Conservation (phyloP, 1,140 invertebrate species). For the Magallana angulata region DNA sequence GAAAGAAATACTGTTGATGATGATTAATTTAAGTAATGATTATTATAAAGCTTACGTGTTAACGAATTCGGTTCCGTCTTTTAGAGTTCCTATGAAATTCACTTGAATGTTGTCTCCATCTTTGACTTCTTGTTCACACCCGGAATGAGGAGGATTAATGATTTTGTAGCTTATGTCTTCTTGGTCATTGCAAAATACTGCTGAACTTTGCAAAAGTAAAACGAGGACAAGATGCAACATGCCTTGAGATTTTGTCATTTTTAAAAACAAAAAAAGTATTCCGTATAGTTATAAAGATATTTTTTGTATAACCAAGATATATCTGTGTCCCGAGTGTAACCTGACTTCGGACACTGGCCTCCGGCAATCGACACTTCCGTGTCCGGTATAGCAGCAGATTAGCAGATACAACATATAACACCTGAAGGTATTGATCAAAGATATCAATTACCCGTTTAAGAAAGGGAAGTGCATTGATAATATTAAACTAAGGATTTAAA, state of each 20-base stretch:
- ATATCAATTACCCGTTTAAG: too few species aligned
- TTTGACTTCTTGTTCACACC: neutral
- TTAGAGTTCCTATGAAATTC: constrained; percentile 33
- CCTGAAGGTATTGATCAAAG: too few species aligned
- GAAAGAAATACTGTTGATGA: too few species aligned
- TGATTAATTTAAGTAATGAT: too few species aligned
- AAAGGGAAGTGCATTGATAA: too few species aligned
- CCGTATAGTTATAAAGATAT: neutral
- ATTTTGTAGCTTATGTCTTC: constrained; percentile 18
- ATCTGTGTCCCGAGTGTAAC: neutral
- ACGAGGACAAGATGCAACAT: neutral
- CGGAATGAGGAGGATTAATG: neutral
- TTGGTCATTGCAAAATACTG: constrained; percentile 3
- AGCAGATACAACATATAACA: too few species aligned
- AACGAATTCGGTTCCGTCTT: constrained; percentile 35
- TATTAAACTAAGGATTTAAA: too few species aligned
- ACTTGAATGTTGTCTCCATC: constrained; percentile 1
- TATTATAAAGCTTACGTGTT: constrained; percentile 3
- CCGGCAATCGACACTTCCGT: neutral
- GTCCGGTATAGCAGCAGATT: neutral
- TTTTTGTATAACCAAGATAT: neutral
- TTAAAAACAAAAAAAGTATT: neutral
- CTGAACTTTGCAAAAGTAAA: neutral
- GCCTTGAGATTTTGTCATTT: neutral
- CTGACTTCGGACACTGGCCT: neutral